Percentiles rank a stretch among this genome's conserved stretches.
Conservation (phyloP, 2,797 vertebrate species). For the Schizopygopsis malacanthus region DNA sequence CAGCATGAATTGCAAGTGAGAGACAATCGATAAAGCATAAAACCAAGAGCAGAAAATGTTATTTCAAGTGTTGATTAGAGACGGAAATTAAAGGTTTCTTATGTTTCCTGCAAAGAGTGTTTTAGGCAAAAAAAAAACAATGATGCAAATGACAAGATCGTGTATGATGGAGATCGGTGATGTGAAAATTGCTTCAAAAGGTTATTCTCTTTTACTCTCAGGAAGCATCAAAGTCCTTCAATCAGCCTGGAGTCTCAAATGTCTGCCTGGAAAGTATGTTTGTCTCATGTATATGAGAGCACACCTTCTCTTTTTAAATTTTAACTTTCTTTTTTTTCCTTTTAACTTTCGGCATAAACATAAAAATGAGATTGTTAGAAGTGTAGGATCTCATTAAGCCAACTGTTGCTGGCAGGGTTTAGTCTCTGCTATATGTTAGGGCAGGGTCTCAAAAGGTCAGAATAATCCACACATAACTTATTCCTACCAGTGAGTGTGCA, state of each 20-base stretch:
- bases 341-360: background rate
- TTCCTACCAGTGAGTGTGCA: background rate
- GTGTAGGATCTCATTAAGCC: background rate
- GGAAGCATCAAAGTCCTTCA: slow-evolving; percentile 41
- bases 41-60: slow-evolving; percentile 27
- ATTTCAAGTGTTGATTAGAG: slow-evolving; percentile 32
- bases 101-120: background rate
- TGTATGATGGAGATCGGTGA: slow-evolving; percentile 18
- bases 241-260: slow-evolving; percentile 22
- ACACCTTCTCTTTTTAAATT: background rate
- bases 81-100: slow-evolving; percentile 19
- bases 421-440: background rate
- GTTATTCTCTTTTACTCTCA: slow-evolving; percentile 18
- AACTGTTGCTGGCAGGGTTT: background rate
- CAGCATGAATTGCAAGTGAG: slow-evolving; percentile 10
- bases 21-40: slow-evolving; percentile 11
- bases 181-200: slow-evolving; percentile 36
- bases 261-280: background rate
- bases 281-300: slow-evolving; percentile 7
- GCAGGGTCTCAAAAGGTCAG: background rate
- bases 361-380: background rate
- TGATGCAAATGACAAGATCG: slow-evolving; percentile 1
- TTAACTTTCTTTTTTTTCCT: too few relatives aligned
- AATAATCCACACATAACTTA: background rate
- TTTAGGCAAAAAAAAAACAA: background rate